A percentile compares a stretch with the other conserved stretches of the same genome.
Conservation (phyloP, 2,888 invertebrate genomes). For the Aradus depressus region DNA sequence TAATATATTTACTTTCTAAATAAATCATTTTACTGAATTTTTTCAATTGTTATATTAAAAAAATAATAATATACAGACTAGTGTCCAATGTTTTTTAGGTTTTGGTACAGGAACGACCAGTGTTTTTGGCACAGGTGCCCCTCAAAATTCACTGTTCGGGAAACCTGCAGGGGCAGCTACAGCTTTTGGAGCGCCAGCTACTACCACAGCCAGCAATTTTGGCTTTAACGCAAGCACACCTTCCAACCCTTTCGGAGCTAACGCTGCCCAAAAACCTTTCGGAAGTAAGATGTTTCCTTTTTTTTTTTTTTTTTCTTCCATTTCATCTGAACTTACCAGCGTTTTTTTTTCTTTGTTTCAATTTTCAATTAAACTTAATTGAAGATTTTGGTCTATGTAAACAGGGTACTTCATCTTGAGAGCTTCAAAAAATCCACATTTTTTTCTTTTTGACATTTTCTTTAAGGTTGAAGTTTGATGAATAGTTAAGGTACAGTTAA, state of each 20-base stretch:
- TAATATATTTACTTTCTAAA: too few relatives aligned
- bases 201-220: slow-evolving; percentile 38
- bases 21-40: not conserved
- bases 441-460: not conserved
- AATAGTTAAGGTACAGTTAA: too few relatives aligned
- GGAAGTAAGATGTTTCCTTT: slow-evolving; percentile 36
- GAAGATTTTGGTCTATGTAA: slow-evolving; percentile 3
- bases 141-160: slow-evolving; percentile 52
- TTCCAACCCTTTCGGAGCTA: slow-evolving; percentile 38
- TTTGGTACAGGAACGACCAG: slow-evolving; percentile 28
- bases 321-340: not conserved
- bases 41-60: not conserved
- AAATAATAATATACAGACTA: not conserved
- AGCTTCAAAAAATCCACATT: not conserved
- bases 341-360: not conserved
- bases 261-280: slow-evolving; percentile 39
- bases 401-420: not conserved
- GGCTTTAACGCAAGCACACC: slow-evolving; percentile 38
- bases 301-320: not conserved
- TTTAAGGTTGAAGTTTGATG: too few relatives aligned
- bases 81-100: slow-evolving; percentile 15
- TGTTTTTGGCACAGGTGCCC: slow-evolving; percentile 41
- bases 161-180: slow-evolving; percentile 44
- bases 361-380: not conserved
- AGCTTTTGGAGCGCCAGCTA: slow-evolving; percentile 40